phyloP scores from a whole-genome alignment of 2,113 vertebrate genomes.

The Planiliza haematocheilus region DNA sequence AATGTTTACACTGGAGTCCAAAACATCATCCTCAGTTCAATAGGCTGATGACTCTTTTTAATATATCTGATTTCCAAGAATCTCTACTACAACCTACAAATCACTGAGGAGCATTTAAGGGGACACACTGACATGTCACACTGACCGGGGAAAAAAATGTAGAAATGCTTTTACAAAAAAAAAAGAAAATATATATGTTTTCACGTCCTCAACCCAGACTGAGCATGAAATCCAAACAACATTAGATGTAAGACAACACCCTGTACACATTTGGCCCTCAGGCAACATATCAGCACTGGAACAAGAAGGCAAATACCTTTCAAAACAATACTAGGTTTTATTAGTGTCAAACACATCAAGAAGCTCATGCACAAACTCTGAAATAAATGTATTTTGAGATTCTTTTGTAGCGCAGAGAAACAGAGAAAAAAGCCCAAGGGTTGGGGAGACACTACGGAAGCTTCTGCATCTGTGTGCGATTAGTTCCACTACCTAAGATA shows the following conservation, averaged over 20 bases:
- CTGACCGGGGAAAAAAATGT: constrained; percentile 17
- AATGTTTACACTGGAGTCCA: constrained; percentile 40
- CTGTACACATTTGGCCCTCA: constrained; percentile 54
- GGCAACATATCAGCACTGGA: constrained; percentile 62
- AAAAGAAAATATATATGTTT: constrained; percentile 32
- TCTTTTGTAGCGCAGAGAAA: constrained; percentile 36
- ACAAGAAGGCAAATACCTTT: constrained; percentile 59
- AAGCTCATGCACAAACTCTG: constrained; percentile 52
- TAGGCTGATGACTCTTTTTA: constrained; percentile 38
- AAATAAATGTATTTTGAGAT: constrained; percentile 62
- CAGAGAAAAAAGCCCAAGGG: constrained; percentile 29
- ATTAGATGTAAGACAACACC: constrained; percentile 66
- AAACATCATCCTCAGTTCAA: constrained; percentile 38
- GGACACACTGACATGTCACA: constrained; percentile 40
- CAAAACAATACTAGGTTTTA: constrained; percentile 58
- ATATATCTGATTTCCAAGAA: constrained; percentile 29
- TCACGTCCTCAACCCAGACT: constrained; percentile 25
- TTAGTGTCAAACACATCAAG: constrained; percentile 53
- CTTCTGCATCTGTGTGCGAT: constrained; percentile 71
- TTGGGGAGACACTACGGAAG: constrained; percentile 44
- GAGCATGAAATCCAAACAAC: constrained; percentile 67
- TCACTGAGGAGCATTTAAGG: constrained; percentile 34
- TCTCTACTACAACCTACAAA: constrained; percentile 27
- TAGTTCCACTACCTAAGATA: constrained; percentile 76
- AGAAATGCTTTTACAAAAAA: constrained; percentile 39